Evolutionary conservation across 2,888 invertebrate species (phyloP).

Genomic region (Drosophila lutescens): DNA sequence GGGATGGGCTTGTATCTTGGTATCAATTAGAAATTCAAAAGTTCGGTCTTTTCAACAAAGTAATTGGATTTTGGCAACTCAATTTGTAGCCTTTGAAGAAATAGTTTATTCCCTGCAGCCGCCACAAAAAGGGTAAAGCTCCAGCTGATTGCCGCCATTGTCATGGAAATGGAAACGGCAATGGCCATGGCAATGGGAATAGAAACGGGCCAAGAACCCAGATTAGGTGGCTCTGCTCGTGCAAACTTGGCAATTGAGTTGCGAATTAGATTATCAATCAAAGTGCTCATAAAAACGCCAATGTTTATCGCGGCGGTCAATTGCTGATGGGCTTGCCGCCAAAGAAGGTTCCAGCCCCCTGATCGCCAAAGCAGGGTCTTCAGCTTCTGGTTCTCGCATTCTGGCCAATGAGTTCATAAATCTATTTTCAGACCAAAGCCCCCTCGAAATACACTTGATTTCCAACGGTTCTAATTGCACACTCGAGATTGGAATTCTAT

Average conservation of each 20-base stretch:
- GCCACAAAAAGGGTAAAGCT: constrained; percentile 18
- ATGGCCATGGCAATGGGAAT: constrained; percentile 3
- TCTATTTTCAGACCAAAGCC: constrained; percentile 39
- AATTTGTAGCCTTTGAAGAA: constrained; percentile 36
- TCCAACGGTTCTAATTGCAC: constrained; percentile 21
- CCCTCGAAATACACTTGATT: constrained; percentile 28
- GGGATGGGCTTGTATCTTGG: background rate
- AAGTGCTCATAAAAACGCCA: constrained; percentile 43
- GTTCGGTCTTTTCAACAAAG: constrained; percentile 9
- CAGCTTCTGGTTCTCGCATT: constrained; percentile 21
- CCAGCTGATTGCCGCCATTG: constrained; percentile 32
- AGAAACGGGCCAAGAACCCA: constrained; percentile 20
- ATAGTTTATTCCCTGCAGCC: constrained; percentile 15
- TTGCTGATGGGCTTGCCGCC: constrained; percentile 24
- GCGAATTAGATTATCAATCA: constrained; percentile 44
- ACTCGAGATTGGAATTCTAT: constrained; percentile 25
- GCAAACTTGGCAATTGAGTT: constrained; percentile 44
- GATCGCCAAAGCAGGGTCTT: constrained; percentile 4
- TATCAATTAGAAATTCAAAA: constrained; percentile 32
- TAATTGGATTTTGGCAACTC: constrained; percentile 37
- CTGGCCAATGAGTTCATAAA: constrained; percentile 43
- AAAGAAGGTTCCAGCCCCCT: constrained; percentile 11
- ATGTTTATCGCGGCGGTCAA: constrained; percentile 27
- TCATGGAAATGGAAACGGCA: constrained; percentile 40
- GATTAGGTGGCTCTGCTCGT: constrained; percentile 26